Conservation (phyloP, 2,888 invertebrate genomes). For the Alsophila aescularia region DNA sequence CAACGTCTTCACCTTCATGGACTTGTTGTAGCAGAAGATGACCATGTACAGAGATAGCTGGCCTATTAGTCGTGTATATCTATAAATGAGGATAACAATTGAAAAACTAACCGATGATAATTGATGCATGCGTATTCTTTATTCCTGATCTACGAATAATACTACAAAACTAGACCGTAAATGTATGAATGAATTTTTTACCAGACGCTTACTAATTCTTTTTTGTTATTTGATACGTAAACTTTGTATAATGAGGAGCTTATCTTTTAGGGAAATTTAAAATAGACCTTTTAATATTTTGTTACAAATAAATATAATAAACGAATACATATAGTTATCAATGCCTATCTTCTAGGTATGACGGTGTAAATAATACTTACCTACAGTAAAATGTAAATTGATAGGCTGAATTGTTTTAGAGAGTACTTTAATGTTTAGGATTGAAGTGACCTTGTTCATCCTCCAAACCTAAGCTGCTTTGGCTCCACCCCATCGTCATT, state of each 20-base stretch:
- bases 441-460: slow-evolving; percentile 83
- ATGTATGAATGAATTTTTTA: slow-evolving; percentile 5
- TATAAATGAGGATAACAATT: too few species aligned
- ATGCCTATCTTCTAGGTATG: slow-evolving; percentile 69
- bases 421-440: slow-evolving; percentile 75
- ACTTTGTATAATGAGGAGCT: slow-evolving; percentile 65
- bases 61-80: too few species aligned
- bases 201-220: slow-evolving; percentile 12
- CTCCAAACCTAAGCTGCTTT: slow-evolving; percentile 76
- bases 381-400: slow-evolving; percentile 56
- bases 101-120: background rate
- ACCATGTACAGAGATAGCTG: too few species aligned
- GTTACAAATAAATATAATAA: slow-evolving; percentile 45
- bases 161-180: slow-evolving; percentile 5
- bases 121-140: background rate
- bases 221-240: slow-evolving; percentile 17
- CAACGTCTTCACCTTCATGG: too few species aligned
- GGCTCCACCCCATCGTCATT: slow-evolving; percentile 66
- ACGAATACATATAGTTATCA: slow-evolving; percentile 60
- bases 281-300: slow-evolving; percentile 66
- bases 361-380: slow-evolving; percentile 55
- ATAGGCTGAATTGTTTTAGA: slow-evolving; percentile 65
- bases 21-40: too few species aligned
- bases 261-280: slow-evolving; percentile 71
- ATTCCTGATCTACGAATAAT: slow-evolving; percentile 2